Conservation (phyloP, 2,113 vertebrate species). For the Hipposideros armiger region DNA sequence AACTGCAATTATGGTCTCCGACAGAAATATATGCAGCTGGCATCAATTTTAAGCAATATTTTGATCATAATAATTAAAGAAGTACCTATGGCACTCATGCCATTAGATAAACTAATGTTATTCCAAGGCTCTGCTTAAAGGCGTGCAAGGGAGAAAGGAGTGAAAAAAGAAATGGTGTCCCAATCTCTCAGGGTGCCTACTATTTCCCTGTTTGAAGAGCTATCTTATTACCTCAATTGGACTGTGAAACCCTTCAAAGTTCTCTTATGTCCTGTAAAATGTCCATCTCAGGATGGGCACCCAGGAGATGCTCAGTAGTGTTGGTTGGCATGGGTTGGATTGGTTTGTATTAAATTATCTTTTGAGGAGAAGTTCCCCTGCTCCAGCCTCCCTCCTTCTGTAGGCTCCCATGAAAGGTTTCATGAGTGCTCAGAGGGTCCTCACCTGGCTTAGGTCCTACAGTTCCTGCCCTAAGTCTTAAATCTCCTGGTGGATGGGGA, state of each 20-base stretch:
- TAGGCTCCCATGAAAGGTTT: background rate
- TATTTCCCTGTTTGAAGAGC: background rate
- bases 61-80: slow-evolving; percentile 91
- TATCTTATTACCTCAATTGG: background rate
- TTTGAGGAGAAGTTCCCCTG: background rate
- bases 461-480: background rate
- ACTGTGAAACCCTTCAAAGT: background rate
- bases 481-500: background rate
- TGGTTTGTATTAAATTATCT: background rate
- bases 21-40: slow-evolving; percentile 90
- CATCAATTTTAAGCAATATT: slow-evolving; percentile 90
- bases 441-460: background rate
- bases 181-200: background rate
- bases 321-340: background rate
- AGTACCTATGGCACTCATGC: slow-evolving; percentile 80
- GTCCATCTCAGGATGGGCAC: background rate
- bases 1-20: slow-evolving; percentile 88
- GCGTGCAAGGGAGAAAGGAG: slow-evolving; percentile 58
- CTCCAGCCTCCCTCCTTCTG: background rate
- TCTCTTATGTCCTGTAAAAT: background rate
- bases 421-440: background rate
- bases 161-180: background rate
- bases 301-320: background rate
- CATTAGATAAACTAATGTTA: slow-evolving; percentile 88
- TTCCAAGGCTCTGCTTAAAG: slow-evolving; percentile 84